Evolutionary conservation across 1,140 invertebrate species (phyloP).

Genomic region (Belonocnema kinseyi): DNA sequence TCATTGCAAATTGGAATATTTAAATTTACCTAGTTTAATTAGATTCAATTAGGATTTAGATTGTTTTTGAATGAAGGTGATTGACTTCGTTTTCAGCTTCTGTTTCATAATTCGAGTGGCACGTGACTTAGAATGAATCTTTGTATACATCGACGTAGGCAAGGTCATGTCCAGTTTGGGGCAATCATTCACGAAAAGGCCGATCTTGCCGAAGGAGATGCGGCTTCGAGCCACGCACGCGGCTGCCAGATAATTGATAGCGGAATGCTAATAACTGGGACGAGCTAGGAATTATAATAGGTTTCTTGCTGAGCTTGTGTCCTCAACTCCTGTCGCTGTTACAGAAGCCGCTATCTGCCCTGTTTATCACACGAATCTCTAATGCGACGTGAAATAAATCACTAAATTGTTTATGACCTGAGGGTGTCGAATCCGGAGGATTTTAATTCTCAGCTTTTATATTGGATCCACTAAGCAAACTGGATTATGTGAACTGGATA

Average conservation of each 20-base stretch:
- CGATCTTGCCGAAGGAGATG: conserved; percentile 19
- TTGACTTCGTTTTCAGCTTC: not conserved
- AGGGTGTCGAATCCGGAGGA: not conserved
- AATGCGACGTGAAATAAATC: not conserved
- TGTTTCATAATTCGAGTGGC: not conserved
- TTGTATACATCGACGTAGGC: not conserved
- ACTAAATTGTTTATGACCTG: not conserved
- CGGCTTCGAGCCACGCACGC: conserved; percentile 19
- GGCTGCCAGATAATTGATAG: conserved; percentile 65
- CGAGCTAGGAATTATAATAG: conserved; percentile 69
- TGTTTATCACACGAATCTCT: conserved; percentile 13
- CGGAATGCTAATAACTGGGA: conserved; percentile 70
- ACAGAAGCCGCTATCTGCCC: conserved; percentile 22
- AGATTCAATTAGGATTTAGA: too few relatives aligned
- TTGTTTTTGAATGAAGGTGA: too few relatives aligned
- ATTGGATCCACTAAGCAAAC: too few relatives aligned
- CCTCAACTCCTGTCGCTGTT: too few relatives aligned
- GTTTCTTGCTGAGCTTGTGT: conserved; percentile 54
- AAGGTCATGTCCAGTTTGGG: not conserved
- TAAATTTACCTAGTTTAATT: too few relatives aligned
- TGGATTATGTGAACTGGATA: too few relatives aligned
- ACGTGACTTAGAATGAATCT: not conserved
- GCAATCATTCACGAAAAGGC: conserved; percentile 14
- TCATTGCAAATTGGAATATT: too few relatives aligned
- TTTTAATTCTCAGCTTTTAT: too few relatives aligned